Evolutionary conservation across 2,888 invertebrate genomes (phyloP), one percentile per base, ranked within the genome.

Genomic region (Apamea monoglypha): DNA sequence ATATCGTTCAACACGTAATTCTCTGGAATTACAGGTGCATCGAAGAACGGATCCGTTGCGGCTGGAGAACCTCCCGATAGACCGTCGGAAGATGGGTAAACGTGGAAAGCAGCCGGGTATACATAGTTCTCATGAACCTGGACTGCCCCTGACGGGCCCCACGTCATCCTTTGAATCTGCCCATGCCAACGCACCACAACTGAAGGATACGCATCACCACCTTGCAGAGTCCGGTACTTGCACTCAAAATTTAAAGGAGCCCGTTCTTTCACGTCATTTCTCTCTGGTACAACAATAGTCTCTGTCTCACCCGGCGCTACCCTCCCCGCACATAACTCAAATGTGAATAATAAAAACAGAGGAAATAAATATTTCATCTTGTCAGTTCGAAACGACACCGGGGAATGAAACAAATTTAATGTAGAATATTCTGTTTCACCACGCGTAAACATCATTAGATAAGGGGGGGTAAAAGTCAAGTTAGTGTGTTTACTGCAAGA

Each of bases 121-220:
- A 76, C 76, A 74, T 89, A 89, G 25, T 89, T 83, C 68, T 78
- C 68, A 63, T 85, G 75, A 32, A 64, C 76, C 8, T 66, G 73
- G n/a, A 74, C 70, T 56, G 76, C 47, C 7, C 89, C 90, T 14
- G 82, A 53, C 0, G 74, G 29, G n/a, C 69, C 70, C 89, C 89
- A 89, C 32, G 89, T 86, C 40, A 89, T n/a, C 77, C 74, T 74
- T 16, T 56, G 69, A 25, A 84, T 75, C 29, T 83, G 67, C 6
- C 82, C 80, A 32, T 32, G 75, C 91, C 92, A 94, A 73, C 87
- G 91, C 53, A 94, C 90, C 6, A 95, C 83, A 0, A 93, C 92
- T 0, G 94, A 94, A 1, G 94, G 94, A n/a, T 92, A 93, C 0
- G 90, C 85, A 63, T 94, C 92, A 0, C 87, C 90, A n/a, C 16